Evolutionary conservation across 2,888 invertebrate species (phyloP).

Genomic region (Leucoptera coffeella): DNA sequence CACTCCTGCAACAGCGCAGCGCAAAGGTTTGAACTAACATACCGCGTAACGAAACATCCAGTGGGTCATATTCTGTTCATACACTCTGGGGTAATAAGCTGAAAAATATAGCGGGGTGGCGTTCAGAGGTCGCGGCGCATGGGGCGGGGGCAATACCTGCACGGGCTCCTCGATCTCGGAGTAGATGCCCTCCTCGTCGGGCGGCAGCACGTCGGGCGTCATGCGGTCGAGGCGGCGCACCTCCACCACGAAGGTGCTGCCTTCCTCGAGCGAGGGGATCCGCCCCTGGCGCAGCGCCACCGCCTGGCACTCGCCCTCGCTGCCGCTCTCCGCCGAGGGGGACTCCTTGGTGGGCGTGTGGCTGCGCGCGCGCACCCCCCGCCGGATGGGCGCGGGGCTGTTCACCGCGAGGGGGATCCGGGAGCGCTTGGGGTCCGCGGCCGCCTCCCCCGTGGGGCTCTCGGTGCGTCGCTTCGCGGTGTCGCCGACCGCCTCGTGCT

Average conservation of each 20-base stretch:
- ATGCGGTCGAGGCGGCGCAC: neutral
- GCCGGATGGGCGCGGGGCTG: conserved; percentile 28
- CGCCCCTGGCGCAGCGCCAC: too few relatives aligned
- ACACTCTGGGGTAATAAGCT: too few relatives aligned
- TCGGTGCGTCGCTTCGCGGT: conserved; percentile 57
- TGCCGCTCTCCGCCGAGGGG: neutral
- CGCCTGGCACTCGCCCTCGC: neutral
- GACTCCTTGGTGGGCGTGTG: too few relatives aligned
- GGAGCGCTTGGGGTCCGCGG: conserved; percentile 27
- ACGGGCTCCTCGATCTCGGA: conserved; percentile 28
- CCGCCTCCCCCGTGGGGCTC: conserved; percentile 27
- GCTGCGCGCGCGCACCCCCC: neutral
- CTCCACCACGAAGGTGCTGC: neutral
- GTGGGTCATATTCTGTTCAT: too few relatives aligned
- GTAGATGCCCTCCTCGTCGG: conserved; percentile 26
- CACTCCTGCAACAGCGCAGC: too few relatives aligned
- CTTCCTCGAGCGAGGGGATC: too few relatives aligned
- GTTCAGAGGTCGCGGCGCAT: conserved; percentile 13
- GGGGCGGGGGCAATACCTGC: conserved; percentile 19
- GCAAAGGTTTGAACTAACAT: too few relatives aligned
- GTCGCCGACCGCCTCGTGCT: conserved; percentile 57
- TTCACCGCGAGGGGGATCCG: conserved; percentile 34
- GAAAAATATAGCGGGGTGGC: too few relatives aligned
- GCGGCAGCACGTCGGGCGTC: neutral
- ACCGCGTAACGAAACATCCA: too few relatives aligned